A percentile compares a stretch with the other conserved stretches of the same genome.
These are phyloP conservation scores for Lepeophtheirus nordmannii DNA, from an alignment of 2,888 invertebrate genomes.

Conservation along the genomic window DNA sequence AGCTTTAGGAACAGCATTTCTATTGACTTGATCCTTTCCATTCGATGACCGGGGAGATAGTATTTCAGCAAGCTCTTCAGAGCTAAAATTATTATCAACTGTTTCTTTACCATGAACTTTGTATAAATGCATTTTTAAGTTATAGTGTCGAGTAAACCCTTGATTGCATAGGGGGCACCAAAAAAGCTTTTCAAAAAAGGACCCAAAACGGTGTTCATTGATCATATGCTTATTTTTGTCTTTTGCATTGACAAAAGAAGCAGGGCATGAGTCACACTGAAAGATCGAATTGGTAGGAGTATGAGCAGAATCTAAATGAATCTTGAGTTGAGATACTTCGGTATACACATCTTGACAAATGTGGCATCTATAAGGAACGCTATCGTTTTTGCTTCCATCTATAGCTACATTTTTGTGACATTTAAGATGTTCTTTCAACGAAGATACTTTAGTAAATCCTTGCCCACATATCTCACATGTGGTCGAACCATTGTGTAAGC, in stretches of 20 bases:
- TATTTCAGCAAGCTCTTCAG: conserved; percentile 11
- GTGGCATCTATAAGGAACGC: conserved; percentile 20
- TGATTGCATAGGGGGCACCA: conserved; percentile 24
- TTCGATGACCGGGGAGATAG: background rate
- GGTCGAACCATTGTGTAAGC: conserved; percentile 15
- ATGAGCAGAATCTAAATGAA: conserved; percentile 12
- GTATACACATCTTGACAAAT: conserved; percentile 14
- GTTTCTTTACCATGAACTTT: conserved; percentile 22
- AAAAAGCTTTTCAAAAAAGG: conserved; percentile 20
- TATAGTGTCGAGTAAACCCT: conserved; percentile 24
- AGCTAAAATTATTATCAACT: conserved; percentile 21
- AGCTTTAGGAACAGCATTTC: too few relatives aligned
- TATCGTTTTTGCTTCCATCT: background rate
- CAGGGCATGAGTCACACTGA: conserved; percentile 19
- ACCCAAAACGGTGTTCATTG: conserved; percentile 20
- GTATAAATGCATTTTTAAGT: conserved; percentile 22
- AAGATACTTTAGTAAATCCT: conserved; percentile 18
- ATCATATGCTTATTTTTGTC: conserved; percentile 23
- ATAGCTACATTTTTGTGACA: conserved; percentile 10
- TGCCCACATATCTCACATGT: conserved; percentile 23
- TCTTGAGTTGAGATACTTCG: background rate
- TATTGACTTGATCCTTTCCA: background rate
- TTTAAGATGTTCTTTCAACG: conserved; percentile 22
- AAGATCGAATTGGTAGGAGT: conserved; percentile 19
- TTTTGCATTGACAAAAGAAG: conserved; percentile 16